These are phyloP conservation scores for Acrobasis suavella DNA, from an alignment of 2,888 invertebrate genomes.

Conservation along the genomic window DNA sequence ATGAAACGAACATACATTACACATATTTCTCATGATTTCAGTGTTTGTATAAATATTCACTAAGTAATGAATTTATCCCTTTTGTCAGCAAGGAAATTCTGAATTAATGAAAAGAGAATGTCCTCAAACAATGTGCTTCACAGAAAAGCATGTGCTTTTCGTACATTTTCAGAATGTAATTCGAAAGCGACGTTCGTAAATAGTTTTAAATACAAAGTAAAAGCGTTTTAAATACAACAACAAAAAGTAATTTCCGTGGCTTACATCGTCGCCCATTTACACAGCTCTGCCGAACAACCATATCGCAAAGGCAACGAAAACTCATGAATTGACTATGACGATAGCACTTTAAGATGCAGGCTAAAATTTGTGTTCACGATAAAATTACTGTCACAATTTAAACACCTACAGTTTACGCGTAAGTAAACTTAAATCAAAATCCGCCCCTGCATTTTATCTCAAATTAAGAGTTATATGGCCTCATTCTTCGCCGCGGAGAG, in stretches of 20 bases:
- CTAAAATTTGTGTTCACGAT: conserved; percentile 7
- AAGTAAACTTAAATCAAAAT: conserved; percentile 23
- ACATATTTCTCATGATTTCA: no score
- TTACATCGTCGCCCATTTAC: not conserved
- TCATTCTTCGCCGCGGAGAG: conserved; percentile 47
- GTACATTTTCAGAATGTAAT: not conserved
- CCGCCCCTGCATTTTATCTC: conserved; percentile 39
- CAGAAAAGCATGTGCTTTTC: no score
- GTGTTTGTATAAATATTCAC: no score
- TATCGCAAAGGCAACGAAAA: conserved; percentile 6
- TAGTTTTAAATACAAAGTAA: not conserved
- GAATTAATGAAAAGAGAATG: not conserved
- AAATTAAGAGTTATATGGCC: conserved; percentile 58
- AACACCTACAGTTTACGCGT: conserved; percentile 21
- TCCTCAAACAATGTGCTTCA: no score
- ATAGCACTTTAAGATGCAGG: conserved; percentile 9
- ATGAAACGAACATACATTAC: no score
- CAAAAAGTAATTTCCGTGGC: conserved; percentile 3
- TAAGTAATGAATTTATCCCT: no score
- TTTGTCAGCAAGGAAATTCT: no score
- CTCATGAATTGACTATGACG: conserved; percentile 9
- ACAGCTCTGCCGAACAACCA: not conserved
- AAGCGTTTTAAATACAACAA: not conserved
- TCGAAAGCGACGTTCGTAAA: not conserved
- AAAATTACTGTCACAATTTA: conserved; percentile 19